Evolutionary conservation across 2,113 vertebrate species (phyloP).

Genomic region (Orthonyx spaldingii): DNA sequence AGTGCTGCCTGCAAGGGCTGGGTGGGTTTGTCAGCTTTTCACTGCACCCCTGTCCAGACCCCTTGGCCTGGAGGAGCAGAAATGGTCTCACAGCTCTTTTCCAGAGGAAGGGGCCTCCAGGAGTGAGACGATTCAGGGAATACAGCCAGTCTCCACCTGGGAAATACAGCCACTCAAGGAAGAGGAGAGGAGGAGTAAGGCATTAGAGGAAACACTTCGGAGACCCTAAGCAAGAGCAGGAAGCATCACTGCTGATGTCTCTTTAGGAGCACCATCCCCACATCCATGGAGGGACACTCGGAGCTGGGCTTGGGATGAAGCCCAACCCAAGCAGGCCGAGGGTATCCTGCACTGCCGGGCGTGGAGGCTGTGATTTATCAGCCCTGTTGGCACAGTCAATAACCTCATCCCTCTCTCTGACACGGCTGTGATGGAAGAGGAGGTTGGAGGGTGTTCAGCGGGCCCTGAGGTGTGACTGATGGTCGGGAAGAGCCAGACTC

Average conservation of each 20-base stretch:
- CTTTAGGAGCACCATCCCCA: background rate
- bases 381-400: background rate
- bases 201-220: background rate
- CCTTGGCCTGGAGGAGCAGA: background rate
- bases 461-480: background rate
- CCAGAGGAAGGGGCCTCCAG: background rate
- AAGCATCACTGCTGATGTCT: no score
- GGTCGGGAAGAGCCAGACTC: background rate
- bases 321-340: rapidly evolving
- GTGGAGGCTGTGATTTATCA: background rate
- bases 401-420: background rate
- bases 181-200: background rate
- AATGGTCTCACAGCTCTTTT: background rate
- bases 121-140: background rate
- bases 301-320: background rate
- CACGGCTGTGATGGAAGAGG: background rate
- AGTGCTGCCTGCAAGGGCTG: background rate
- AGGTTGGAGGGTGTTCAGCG: background rate
- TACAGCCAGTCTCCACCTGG: background rate
- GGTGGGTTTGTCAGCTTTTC: background rate
- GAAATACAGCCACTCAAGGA: background rate
- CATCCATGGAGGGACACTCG: rapidly evolving
- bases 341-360: background rate
- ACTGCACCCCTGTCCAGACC: no score
- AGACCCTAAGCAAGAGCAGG: background rate